phyloP scores from a whole-genome alignment of 2,888 invertebrate genomes.

The Selenia dentaria region DNA sequence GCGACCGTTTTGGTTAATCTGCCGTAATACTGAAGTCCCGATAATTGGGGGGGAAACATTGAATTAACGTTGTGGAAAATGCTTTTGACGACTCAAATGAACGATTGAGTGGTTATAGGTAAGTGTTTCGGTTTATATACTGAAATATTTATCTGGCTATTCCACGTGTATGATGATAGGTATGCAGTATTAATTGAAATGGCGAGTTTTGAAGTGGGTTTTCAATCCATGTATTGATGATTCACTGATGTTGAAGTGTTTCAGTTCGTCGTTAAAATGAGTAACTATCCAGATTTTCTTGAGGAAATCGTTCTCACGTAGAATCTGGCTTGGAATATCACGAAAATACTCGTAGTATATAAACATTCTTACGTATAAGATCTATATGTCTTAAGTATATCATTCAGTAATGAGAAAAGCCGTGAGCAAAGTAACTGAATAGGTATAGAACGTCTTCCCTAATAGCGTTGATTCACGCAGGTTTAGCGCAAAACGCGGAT shows the following conservation, averaged over 20 bases:
- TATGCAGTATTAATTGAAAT: constrained; percentile 6
- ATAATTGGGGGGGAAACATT: constrained; percentile 6
- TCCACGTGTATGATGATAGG: not conserved
- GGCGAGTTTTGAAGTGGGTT: constrained; percentile 6
- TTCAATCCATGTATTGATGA: constrained; percentile 4
- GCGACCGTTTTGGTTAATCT: constrained; percentile 17
- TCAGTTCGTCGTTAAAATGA: too few species aligned
- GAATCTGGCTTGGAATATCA: too few species aligned
- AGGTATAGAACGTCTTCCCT: too few species aligned
- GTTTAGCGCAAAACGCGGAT: too few species aligned
- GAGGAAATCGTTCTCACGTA: too few species aligned
- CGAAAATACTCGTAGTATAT: too few species aligned
- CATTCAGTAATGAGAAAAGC: too few species aligned
- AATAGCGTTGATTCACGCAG: too few species aligned
- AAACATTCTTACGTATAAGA: too few species aligned
- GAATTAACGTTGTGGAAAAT: constrained; percentile 2
- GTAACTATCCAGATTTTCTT: too few species aligned
- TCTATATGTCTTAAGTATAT: too few species aligned
- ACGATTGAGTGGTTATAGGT: not conserved
- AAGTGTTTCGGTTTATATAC: constrained; percentile 1
- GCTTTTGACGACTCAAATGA: not conserved
- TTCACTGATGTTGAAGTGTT: not conserved
- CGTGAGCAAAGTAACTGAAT: too few species aligned
- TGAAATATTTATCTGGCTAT: not conserved
- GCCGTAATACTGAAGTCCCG: constrained; percentile 4